phyloP scores from a whole-genome alignment of 2,113 vertebrate species.

The Saccopteryx bilineata region DNA sequence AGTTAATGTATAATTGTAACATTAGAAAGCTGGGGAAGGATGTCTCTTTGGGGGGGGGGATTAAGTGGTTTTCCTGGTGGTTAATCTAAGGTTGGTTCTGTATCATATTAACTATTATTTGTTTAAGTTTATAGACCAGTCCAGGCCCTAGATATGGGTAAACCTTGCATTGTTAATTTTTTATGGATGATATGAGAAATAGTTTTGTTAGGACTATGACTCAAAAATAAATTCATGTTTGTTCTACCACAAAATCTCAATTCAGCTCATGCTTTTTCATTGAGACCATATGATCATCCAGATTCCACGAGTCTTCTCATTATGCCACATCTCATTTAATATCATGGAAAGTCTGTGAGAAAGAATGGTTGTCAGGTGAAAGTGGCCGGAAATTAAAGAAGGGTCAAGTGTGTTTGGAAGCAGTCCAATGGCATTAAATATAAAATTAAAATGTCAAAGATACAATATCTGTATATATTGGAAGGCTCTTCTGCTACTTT shows the following conservation, averaged over 20 bases:
- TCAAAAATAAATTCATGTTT: slow-evolving; percentile 1
- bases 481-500: background rate
- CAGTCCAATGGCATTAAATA: slow-evolving; percentile 14
- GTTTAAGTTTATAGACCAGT: slow-evolving; percentile 28
- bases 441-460: slow-evolving; percentile 49
- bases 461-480: background rate
- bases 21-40: background rate
- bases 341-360: background rate
- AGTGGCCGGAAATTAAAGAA: slow-evolving; percentile 50
- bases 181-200: slow-evolving; percentile 28
- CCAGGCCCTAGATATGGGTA: background rate
- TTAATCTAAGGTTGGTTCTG: slow-evolving; percentile 49
- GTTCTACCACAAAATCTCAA: background rate
- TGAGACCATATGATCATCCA: background rate
- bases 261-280: background rate
- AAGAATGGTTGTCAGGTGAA: slow-evolving; percentile 41
- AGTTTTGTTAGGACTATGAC: background rate
- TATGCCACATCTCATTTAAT: slow-evolving; percentile 27
- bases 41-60: background rate
- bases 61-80: slow-evolving; percentile 47
- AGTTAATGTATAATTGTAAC: slow-evolving; percentile 51
- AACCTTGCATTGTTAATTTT: slow-evolving; percentile 35
- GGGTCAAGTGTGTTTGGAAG: background rate
- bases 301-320: background rate
- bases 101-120: slow-evolving; percentile 50